These are phyloP conservation scores for Thera britannica DNA, from an alignment of 2,888 invertebrate genomes.

Conservation along the genomic window DNA sequence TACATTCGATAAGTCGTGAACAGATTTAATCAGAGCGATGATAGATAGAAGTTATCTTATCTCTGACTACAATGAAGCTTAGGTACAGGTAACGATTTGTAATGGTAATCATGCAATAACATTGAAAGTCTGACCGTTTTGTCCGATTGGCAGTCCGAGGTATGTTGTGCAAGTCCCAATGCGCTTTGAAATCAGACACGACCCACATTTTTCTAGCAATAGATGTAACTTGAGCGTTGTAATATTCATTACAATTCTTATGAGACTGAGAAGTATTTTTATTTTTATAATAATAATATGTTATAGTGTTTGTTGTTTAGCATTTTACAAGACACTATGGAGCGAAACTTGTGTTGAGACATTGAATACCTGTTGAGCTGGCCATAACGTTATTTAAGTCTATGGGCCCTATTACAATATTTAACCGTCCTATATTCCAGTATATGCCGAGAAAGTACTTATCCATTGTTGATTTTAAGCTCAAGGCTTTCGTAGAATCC, in stretches of 20 bases:
- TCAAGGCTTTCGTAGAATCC: constrained; percentile 18
- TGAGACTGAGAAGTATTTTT: constrained; percentile 17
- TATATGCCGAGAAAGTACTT: neutral
- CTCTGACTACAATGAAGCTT: constrained; percentile 33
- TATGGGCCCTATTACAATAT: too few species aligned
- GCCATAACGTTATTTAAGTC: too few species aligned
- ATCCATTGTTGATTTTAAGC: constrained; percentile 4
- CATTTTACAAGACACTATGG: neutral
- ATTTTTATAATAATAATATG: constrained; percentile 7
- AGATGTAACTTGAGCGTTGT: constrained; percentile 68
- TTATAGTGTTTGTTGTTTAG: neutral
- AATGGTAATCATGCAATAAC: constrained; percentile 38
- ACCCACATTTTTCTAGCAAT: constrained; percentile 75
- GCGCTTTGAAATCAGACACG: constrained; percentile 74
- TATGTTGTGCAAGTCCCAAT: constrained; percentile 66
- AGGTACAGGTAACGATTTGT: constrained; percentile 20
- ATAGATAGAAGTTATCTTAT: constrained; percentile 47
- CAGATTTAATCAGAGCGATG: constrained; percentile 49
- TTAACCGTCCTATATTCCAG: neutral
- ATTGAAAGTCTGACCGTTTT: constrained; percentile 51
- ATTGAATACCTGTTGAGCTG: too few species aligned
- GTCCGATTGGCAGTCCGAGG: constrained; percentile 48
- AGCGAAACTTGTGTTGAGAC: neutral
- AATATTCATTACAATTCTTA: constrained; percentile 51
- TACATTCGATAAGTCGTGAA: constrained; percentile 43